Evolutionary conservation across 2,113 vertebrate species (phyloP).

Genomic region (Notarius lentiginosus): DNA sequence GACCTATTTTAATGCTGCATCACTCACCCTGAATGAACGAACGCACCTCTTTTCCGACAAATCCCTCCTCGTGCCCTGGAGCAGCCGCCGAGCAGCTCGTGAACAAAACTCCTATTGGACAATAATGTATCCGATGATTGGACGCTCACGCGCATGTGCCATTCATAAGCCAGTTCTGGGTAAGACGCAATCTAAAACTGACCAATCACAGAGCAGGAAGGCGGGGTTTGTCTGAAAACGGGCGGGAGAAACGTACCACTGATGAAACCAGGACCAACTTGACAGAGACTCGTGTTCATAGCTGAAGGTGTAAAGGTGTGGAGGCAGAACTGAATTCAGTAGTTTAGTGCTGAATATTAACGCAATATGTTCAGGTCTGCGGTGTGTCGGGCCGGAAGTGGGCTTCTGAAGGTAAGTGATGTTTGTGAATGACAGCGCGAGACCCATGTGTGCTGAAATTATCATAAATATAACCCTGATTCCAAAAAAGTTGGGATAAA

Average conservation of each 20-base stretch:
- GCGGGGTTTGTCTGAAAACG: conserved; percentile 55
- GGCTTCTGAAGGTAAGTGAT: conserved; percentile 67
- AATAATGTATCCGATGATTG: too few species aligned
- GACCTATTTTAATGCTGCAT: neutral
- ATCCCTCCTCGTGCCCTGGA: neutral
- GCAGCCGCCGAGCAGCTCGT: neutral
- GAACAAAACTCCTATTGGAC: neutral
- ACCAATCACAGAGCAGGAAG: conserved; percentile 42
- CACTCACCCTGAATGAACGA: too few species aligned
- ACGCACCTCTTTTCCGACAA: neutral
- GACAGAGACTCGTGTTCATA: neutral
- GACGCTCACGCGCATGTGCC: neutral
- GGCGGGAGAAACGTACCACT: neutral
- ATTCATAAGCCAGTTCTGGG: neutral
- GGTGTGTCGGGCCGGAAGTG: conserved; percentile 64
- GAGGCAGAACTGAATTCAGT: neutral
- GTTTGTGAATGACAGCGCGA: conserved; percentile 22
- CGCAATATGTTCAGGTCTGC: conserved; percentile 67
- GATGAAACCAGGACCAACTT: neutral
- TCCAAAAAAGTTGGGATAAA: too few species aligned
- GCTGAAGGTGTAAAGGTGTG: neutral
- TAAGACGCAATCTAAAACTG: neutral
- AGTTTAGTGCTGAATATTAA: too few species aligned
- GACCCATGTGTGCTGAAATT: neutral
- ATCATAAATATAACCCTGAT: too few species aligned